Evolutionary conservation across 1,140 invertebrate genomes (phyloP), one percentile per base, ranked within the genome.

Genomic region (Meloidogyne floridensis): DNA sequence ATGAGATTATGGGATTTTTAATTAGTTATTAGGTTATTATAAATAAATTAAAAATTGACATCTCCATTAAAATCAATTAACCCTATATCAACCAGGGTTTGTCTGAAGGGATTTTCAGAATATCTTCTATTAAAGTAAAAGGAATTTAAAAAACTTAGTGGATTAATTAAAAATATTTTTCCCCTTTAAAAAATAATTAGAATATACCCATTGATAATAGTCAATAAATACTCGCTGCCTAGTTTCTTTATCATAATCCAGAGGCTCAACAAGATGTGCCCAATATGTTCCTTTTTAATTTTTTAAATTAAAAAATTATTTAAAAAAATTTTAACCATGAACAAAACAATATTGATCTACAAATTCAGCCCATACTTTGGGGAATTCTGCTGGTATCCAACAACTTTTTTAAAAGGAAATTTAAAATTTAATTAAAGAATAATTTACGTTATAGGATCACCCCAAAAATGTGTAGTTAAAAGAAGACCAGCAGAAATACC

Each of bases 321-420:
- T 32, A 15, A 77, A 32, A 9, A 71, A 15, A 10, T 72, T 2
- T 5, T 32, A 65, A 79, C 77, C 82, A 56, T 87, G 87, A n/a
- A 90, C 87, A 82, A 89, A 89, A 72, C 88, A 89, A 73, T 87
- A 89, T 72, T 89, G 86, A 81, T 90, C 87, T n/a, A 89, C 89
- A 84, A 89, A 90, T 69, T 88, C 83, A 8, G 81, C 59, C 88
- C 87, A 88, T 47, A 73, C 84, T 65, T 86, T 86, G 11, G 87
- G 86, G 81, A 90, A 89, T 75, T 89, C 89, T 11, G 88, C 88
- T 5, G 88, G 88, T 32, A 84, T 88, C 88, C 88, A 89, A 72
- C 83, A 84, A n/a, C 69, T 79, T 20, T 18, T 11, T 3, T 3
- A 20, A 54, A 53, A 51, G 0, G 0, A 20, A 7, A 10, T 76